Evolutionary conservation across 2,797 vertebrate species (phyloP), one percentile per base, ranked within the genome.

Genomic region (Silurus aristotelis): DNA sequence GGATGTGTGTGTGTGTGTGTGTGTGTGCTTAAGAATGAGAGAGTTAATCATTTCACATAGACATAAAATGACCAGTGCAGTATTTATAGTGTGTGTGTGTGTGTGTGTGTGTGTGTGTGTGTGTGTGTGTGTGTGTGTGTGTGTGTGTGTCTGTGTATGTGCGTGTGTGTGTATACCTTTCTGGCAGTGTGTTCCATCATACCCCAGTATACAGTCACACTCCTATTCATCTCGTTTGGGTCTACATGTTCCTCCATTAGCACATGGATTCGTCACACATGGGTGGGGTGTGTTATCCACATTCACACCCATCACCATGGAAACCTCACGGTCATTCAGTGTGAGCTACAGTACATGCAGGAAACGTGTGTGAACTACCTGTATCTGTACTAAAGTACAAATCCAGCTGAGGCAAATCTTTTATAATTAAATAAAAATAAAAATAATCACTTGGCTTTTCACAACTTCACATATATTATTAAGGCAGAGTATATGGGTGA

Each of bases 181-280:
- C 90, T 98, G 97, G 90, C 98, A 99, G 85, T 97, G 96, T 48
- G 92, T 93, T 31, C 97, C 98, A 83, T 98, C 97, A 0, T 97
- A 99, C 76, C 98, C 98, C 83, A 99, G 93, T 5, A 96, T 94
- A 88, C 98, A 99, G 93, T 99, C 98, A 82, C 98, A 99, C 84
- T 98, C 97, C 0, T 99, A 99, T 31, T 89, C 89, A 58, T 99
- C 97, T 93, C 96, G 96, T 91, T 95, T 96, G n/a, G 98, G 97
- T 80, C 96, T 82, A 5, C 98, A 99, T 88, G 94, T 96, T 81
- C 98, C 98, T 43, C 96, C 96, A 0, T 99, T 97, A 88, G 94
- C 93, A 83, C 98, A 99, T 0, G 97, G 98, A 68, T 90, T 93
- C 60, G 91, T 88, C 82, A 97, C 95, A 4, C 98, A 99, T 0